Evolutionary conservation across 2,888 invertebrate genomes (phyloP).

Genomic region (Dastarcus helophoroides): DNA sequence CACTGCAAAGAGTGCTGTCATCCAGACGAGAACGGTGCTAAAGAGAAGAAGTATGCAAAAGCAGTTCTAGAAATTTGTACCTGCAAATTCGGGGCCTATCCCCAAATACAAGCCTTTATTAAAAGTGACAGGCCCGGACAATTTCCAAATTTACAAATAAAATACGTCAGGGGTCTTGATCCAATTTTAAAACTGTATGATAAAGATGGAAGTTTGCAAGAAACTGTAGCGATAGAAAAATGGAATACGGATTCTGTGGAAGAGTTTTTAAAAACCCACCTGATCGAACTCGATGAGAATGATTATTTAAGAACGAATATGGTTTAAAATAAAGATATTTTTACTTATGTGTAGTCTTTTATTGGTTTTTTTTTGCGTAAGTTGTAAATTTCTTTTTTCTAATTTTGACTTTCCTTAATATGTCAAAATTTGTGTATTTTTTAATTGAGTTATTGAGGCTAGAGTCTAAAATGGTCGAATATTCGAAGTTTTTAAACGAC

Average conservation of each 20-base stretch:
- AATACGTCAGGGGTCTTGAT: slow-evolving; percentile 87
- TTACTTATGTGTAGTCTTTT: too few relatives aligned
- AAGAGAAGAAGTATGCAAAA: slow-evolving; percentile 69
- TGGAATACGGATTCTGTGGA: slow-evolving; percentile 98
- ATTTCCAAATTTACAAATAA: slow-evolving; percentile 84
- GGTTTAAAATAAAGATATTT: too few relatives aligned
- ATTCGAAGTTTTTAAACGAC: too few relatives aligned
- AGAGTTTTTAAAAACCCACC: slow-evolving; percentile 86
- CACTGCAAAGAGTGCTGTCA: slow-evolving; percentile 74
- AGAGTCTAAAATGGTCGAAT: too few relatives aligned
- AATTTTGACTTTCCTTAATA: too few relatives aligned
- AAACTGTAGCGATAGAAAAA: slow-evolving; percentile 89
- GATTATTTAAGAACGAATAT: slow-evolving; percentile 49
- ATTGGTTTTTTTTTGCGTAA: too few relatives aligned
- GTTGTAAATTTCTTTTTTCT: too few relatives aligned
- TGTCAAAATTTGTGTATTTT: too few relatives aligned
- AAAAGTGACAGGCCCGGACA: slow-evolving; percentile 84
- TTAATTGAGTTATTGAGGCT: too few relatives aligned
- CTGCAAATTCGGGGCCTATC: slow-evolving; percentile 96
- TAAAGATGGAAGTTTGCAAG: slow-evolving; percentile 69
- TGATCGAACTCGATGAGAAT: slow-evolving; percentile 47
- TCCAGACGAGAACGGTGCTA: slow-evolving; percentile 54
- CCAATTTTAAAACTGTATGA: slow-evolving; percentile 88
- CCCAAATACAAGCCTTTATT: slow-evolving; percentile 96
- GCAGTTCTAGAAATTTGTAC: slow-evolving; percentile 94